Evolutionary conservation across 2,888 invertebrate species (phyloP).

Genomic region (Branchellion lobata): DNA sequence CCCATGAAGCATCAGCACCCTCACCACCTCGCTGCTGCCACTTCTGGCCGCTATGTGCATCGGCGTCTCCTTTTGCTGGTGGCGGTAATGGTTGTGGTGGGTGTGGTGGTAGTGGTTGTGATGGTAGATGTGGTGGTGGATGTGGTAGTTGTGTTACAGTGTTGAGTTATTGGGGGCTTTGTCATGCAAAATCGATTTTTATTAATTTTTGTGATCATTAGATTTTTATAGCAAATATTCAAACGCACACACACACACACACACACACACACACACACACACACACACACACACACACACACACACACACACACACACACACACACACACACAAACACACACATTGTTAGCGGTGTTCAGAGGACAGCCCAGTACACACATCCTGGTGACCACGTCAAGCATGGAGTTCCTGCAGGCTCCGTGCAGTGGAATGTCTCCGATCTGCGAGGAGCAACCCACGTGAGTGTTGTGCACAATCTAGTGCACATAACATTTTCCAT

Average conservation of each 20-base stretch:
- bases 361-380: slow-evolving; percentile 35
- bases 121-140: no score
- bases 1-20: slow-evolving; percentile 41
- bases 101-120: no score
- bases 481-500: no score
- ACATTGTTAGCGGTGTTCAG: slow-evolving; percentile 26
- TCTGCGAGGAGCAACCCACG: slow-evolving; percentile 6
- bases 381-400: not conserved
- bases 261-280: no score
- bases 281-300: no score
- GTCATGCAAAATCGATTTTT: no score
- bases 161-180: not conserved
- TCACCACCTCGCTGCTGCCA: slow-evolving; percentile 36
- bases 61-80: slow-evolving; percentile 25
- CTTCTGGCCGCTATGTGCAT: slow-evolving; percentile 20
- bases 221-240: no score
- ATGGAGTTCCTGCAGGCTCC: slow-evolving; percentile 34
- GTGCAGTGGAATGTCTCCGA: slow-evolving; percentile 37
- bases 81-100: no score
- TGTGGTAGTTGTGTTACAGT: no score
- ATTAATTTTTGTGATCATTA: no score
- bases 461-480: no score
- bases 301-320: no score
- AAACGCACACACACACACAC: not conserved
- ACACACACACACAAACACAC: not conserved